Base-by-base conservation (phyloP, 2,113 vertebrate genomes). In the pig (Sus scrofa) region DNA sequence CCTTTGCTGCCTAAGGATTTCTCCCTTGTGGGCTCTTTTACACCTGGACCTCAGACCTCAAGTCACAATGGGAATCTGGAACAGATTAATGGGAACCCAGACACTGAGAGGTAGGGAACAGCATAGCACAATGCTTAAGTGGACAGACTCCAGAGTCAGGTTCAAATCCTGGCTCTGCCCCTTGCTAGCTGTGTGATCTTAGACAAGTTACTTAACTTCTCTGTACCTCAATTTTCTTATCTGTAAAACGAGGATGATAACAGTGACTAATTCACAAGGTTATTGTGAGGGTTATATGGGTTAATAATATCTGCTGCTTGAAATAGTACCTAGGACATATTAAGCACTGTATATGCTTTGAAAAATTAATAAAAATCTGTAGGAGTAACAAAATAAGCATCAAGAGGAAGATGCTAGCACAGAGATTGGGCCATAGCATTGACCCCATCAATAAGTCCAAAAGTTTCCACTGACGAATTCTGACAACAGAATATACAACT, bases 191-290 rank as follows among this genome's bases (percentile, higher is more conserved):
- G 10, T 71, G 50, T 87, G 37, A 34, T 32, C 44, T 73, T 44
- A 6, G 56, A 86, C 22, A 94, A 79, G 6, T 86, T 60, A 65
- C 10, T 81, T 50, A 37, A 73, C 27, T 18, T 77, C 30, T 81
- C 14, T 89, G 24, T n/a, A 27, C 18, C 44, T 96, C 67, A 18
- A 0, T 79, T 78, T 82, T 26, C 9, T 92, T 52, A 44, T 44
- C 44, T 94, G 34, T 71, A 77, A 91, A 96, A 77, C 78, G 60
- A 95, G 15, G 54, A 81, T 52, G 24, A 83, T 89, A 71, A 88
- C 19, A 63, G 22, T 63, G 7, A 83, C 50, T 67, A 83, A 50
- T 65, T 90, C 77, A 86, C 18, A 85, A 52, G 74, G n/a, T 67
- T 79, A 19, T 58, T 37, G 19, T 22, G 11, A 37, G 14, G 4